These are phyloP conservation scores for Anser cygnoides DNA, from an alignment of 2,113 vertebrate species.

Conservation along the genomic window DNA sequence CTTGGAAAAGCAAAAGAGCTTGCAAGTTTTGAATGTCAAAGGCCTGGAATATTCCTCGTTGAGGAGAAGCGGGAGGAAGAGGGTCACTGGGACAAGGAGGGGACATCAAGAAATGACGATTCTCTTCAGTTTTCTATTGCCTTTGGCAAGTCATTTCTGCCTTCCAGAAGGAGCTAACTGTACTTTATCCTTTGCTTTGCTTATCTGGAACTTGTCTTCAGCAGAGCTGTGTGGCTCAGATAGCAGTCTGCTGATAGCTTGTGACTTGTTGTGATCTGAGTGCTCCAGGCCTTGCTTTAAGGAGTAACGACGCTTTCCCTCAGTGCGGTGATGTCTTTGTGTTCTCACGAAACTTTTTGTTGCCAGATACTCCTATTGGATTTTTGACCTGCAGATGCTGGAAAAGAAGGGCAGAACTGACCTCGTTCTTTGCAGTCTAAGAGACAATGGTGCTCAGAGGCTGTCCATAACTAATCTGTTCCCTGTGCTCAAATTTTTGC, in stretches of 20 bases:
- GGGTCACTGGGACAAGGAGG: neutral
- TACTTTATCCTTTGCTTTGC: slow-evolving; percentile 17
- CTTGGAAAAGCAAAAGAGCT: neutral
- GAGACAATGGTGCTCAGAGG: neutral
- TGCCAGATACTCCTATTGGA: neutral
- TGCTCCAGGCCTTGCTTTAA: neutral
- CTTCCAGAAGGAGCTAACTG: neutral
- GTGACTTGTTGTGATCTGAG: neutral
- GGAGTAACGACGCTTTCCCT: neutral
- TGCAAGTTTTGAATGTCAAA: neutral
- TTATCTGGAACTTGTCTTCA: slow-evolving; percentile 1
- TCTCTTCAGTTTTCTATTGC: neutral
- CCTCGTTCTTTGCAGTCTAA: neutral
- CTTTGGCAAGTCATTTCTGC: neutral
- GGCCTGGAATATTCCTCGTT: neutral
- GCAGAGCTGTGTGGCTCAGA: neutral
- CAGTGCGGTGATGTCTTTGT: neutral
- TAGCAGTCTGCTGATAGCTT: neutral
- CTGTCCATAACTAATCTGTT: neutral
- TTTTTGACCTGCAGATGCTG: neutral
- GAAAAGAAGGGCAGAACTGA: neutral
- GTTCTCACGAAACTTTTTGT: neutral
- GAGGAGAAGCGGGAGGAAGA: neutral
- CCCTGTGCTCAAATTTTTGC: neutral
- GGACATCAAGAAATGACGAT: neutral